Conservation (phyloP, 2,888 invertebrate genomes). For the Troglohyphantes excavatus region DNA sequence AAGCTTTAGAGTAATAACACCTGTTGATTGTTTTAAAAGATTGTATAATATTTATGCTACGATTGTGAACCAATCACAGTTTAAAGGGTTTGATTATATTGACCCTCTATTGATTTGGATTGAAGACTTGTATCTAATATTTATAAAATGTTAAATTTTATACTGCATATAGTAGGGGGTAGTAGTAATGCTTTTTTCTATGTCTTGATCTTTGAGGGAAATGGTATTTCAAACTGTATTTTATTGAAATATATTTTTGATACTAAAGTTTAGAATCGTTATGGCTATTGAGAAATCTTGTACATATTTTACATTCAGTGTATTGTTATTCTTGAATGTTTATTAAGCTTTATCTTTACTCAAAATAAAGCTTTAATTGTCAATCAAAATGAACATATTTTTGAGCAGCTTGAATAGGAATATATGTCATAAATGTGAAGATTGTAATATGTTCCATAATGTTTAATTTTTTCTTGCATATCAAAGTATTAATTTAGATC, state of each 20-base stretch:
- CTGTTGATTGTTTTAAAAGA: no score
- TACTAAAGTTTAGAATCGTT: background rate
- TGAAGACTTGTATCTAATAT: slow-evolving; percentile 92
- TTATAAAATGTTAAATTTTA: background rate
- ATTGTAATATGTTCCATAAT: no score
- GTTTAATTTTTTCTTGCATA: no score
- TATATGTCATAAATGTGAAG: background rate
- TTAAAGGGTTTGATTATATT: slow-evolving; percentile 99
- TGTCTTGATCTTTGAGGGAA: background rate
- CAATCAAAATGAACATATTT: background rate
- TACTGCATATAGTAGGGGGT: background rate
- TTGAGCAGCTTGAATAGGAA: background rate
- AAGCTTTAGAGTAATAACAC: no score
- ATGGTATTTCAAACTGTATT: slow-evolving; percentile 1
- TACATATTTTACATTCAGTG: background rate
- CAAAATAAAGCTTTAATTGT: background rate
- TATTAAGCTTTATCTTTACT: background rate
- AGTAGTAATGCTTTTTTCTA: background rate
- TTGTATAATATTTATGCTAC: no score
- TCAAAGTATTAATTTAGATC: no score
- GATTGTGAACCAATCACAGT: slow-evolving; percentile 92
- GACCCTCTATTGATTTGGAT: slow-evolving; percentile 99
- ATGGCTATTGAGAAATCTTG: background rate
- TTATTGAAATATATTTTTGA: background rate
- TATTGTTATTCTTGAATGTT: background rate